These are phyloP conservation scores for Netta rufina DNA, from an alignment of 2,797 vertebrate species.

Conservation along the genomic window DNA sequence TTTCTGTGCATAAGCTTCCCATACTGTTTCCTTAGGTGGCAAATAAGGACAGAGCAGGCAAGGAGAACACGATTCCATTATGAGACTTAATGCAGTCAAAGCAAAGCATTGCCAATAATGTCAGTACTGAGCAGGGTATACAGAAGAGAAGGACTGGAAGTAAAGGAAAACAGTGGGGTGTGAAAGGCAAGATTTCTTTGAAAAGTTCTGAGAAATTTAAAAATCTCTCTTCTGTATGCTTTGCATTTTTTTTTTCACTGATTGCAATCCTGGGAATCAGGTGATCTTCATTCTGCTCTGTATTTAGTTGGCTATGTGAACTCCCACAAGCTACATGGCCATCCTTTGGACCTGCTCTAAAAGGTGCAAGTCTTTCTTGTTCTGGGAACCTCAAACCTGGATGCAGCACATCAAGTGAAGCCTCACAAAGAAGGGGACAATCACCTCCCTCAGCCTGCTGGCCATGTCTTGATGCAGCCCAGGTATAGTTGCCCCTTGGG, in stretches of 20 bases:
- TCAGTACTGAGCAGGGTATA: not conserved
- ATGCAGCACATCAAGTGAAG: too few relatives aligned
- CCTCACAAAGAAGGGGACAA: too few relatives aligned
- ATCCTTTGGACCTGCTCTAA: too few relatives aligned
- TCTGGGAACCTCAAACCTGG: too few relatives aligned
- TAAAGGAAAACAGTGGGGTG: not conserved
- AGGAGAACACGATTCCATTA: not conserved
- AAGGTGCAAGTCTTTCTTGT: too few relatives aligned
- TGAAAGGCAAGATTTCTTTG: not conserved
- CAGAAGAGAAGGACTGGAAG: not conserved
- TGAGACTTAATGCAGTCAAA: not conserved
- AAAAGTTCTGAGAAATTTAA: not conserved
- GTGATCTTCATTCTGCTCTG: not conserved
- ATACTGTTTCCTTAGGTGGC: not conserved
- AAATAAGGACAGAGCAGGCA: not conserved
- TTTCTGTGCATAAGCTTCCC: not conserved
- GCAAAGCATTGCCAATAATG: not conserved
- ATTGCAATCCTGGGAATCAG: not conserved
- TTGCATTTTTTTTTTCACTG: not conserved
- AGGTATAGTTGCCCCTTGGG: too few relatives aligned
- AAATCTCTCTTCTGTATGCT: not conserved
- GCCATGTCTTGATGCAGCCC: too few relatives aligned
- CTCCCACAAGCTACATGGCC: not conserved
- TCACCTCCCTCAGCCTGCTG: too few relatives aligned
- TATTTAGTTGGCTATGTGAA: not conserved